phyloP scores from a whole-genome alignment of 2,888 invertebrate genomes.

The Lysandra bellargus region DNA sequence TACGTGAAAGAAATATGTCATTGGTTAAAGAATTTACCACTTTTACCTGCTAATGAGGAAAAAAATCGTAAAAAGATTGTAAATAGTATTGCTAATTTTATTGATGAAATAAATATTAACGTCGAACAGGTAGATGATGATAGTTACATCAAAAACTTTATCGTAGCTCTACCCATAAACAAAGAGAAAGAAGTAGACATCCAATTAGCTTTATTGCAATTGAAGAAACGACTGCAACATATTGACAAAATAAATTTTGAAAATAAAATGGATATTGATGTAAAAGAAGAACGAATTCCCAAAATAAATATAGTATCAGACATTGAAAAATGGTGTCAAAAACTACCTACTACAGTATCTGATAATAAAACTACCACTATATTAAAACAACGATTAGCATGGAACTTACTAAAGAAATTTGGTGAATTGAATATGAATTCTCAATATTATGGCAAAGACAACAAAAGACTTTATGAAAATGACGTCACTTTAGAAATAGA shows the following conservation, averaged over 20 bases:
- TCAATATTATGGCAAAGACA: slow-evolving; percentile 46
- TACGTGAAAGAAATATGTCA: slow-evolving; percentile 59
- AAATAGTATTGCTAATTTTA: slow-evolving; percentile 41
- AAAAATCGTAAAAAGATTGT: slow-evolving; percentile 44
- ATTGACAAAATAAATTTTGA: slow-evolving; percentile 38
- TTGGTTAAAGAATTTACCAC: slow-evolving; percentile 59
- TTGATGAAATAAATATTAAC: slow-evolving; percentile 45
- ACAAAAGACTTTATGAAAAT: slow-evolving; percentile 54
- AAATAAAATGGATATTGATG: neutral
- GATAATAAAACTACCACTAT: slow-evolving; percentile 41
- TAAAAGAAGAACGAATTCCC: neutral
- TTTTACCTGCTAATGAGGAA: slow-evolving; percentile 45
- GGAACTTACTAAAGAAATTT: slow-evolving; percentile 58
- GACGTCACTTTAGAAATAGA: slow-evolving; percentile 50
- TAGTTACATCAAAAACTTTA: slow-evolving; percentile 14
- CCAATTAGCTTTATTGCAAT: slow-evolving; percentile 51
- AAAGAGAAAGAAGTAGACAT: slow-evolving; percentile 45
- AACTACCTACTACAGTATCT: slow-evolving; percentile 48
- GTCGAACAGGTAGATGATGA: neutral
- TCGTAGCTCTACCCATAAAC: slow-evolving; percentile 51
- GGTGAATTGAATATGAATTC: slow-evolving; percentile 56
- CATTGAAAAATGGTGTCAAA: slow-evolving; percentile 39
- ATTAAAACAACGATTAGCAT: slow-evolving; percentile 50
- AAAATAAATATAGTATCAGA: neutral
- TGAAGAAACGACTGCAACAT: slow-evolving; percentile 53